Evolutionary conservation across 1,140 invertebrate genomes (phyloP), one percentile per base, ranked within the genome.

Genomic region (Lepidostoma basale): DNA sequence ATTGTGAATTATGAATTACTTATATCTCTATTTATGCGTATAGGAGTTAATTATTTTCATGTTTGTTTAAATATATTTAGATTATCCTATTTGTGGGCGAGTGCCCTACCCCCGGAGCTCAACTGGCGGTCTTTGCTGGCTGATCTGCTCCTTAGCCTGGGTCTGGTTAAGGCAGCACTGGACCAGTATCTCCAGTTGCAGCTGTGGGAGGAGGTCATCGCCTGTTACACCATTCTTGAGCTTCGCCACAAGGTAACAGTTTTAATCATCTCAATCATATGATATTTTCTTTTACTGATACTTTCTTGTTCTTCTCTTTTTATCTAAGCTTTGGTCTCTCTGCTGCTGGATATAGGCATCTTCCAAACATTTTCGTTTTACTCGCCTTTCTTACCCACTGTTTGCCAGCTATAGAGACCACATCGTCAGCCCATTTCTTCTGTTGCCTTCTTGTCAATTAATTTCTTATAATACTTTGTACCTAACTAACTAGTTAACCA

Each of bases 181-280:
- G 93, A 97, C 72, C 82, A 96, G 28, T 98, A 90, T 79, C 82
- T 92, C 18, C 81, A 87, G 47, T 82, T 97, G 8, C 84, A 93
- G 68, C 79, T 92, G n/a, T 98, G 96, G 96, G 93, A 98, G 73
- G 89, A 97, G 77, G 92, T 96, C 14, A 94, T 98, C 68, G 84
- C 87, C 1, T 98, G 96, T 82, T 98, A 98, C 75, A 92, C 92
- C 40, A 82, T 88, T 67, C 78, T 98, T 42, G 88, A 94, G 72
- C 82, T 95, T 69, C 85, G 88, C 26, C 93, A 97, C 74, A 96
- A 95, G 82, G 90, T 91, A 75, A 68, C 14, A n/a, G n/a, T n/a
- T n/a, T n/a, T n/a, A n/a, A n/a, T n/a, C n/a, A n/a, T n/a, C 9
- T 4, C 12, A 18, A 49, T 20, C 45, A 45, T 45, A 5, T 4